A percentile compares a stretch with the other conserved stretches of the same genome.
Conservation (phyloP, 2,888 invertebrate genomes). For the Muschampia plurimacula region DNA sequence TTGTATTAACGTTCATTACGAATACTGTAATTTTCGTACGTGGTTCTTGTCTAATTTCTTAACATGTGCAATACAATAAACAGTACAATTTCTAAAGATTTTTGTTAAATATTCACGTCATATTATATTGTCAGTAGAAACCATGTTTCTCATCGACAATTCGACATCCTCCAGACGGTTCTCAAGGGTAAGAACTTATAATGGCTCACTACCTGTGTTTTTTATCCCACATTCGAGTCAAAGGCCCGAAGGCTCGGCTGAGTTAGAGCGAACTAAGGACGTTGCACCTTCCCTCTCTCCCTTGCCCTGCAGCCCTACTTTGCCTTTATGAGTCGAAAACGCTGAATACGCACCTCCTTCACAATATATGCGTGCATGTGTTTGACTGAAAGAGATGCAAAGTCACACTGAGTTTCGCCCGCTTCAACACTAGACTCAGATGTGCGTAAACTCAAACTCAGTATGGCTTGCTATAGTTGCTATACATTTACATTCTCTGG, state of each 20-base stretch:
- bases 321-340: conserved; percentile 72
- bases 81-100: background rate
- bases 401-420: conserved; percentile 64
- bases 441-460: conserved; percentile 62
- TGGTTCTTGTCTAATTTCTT: background rate
- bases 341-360: conserved; percentile 67
- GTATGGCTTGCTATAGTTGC: conserved; percentile 57
- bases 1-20: background rate
- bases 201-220: conserved; percentile 81
- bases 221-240: conserved; percentile 75
- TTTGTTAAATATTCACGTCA: conserved; percentile 1
- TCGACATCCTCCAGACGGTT: conserved; percentile 72
- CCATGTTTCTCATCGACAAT: conserved; percentile 42
- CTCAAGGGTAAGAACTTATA: conserved; percentile 80
- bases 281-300: conserved; percentile 82
- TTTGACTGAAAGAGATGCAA: conserved; percentile 79
- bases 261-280: conserved; percentile 77
- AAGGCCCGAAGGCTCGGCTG: conserved; percentile 75
- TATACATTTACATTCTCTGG: conserved; percentile 69
- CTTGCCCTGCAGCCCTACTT: conserved; percentile 85
- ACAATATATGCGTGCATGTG: conserved; percentile 60
- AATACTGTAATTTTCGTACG: background rate
- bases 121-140: conserved; percentile 24
- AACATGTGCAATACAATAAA: background rate
- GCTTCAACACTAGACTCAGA: conserved; percentile 71